Evolutionary conservation across 2,797 vertebrate species (phyloP).

Genomic region (Loris lydekkerianus): DNA sequence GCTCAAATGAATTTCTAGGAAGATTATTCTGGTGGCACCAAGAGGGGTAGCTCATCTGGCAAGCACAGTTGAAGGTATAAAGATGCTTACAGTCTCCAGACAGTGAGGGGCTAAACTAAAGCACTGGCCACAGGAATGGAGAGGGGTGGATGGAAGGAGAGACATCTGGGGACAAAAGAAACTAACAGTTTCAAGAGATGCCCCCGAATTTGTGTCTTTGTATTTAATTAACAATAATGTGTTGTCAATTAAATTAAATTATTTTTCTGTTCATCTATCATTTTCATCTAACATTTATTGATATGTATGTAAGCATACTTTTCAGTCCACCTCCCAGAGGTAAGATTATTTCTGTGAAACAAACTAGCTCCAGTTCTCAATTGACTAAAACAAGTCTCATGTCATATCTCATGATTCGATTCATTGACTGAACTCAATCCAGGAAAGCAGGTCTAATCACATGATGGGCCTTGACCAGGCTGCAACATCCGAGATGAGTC

Average conservation of each 20-base stretch:
- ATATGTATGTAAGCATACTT: background rate
- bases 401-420: background rate
- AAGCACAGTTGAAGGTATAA: background rate
- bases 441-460: background rate
- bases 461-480: no score
- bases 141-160: background rate
- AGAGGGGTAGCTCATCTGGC: background rate
- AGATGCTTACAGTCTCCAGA: background rate
- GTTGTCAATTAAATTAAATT: background rate
- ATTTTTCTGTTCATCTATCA: background rate
- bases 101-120: background rate
- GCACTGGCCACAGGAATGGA: background rate
- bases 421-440: background rate
- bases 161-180: background rate
- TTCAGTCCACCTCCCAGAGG: background rate
- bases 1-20: background rate
- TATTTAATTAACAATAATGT: background rate
- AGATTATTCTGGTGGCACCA: background rate
- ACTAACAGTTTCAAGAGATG: background rate
- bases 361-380: background rate
- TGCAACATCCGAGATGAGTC: background rate
- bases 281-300: background rate
- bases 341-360: background rate
- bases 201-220: background rate
- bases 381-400: background rate